Conservation (phyloP, 2,888 invertebrate genomes). For the Petrophora chlorosata region DNA sequence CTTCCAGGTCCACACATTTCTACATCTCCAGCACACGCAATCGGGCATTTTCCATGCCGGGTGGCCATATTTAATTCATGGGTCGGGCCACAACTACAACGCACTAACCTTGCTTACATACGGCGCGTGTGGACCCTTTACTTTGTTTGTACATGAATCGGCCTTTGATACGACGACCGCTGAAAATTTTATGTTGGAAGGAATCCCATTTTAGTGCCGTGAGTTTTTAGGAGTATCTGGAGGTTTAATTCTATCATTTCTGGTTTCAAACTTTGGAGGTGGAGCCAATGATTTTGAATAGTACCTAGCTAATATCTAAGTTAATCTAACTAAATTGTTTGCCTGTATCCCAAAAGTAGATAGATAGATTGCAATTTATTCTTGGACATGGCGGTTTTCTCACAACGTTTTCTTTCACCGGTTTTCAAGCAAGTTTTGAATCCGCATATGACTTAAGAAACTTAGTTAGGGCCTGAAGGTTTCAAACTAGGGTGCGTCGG, state of each 20-base stretch:
- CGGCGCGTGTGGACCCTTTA: slow-evolving; percentile 43
- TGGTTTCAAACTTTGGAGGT: too few species aligned
- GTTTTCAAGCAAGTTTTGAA: too few species aligned
- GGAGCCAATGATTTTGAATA: too few species aligned
- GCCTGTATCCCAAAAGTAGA: too few species aligned
- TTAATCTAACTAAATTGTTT: too few species aligned
- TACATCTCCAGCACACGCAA: slow-evolving; percentile 50
- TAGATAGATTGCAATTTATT: too few species aligned
- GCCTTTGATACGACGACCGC: slow-evolving; percentile 22
- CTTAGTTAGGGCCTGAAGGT: too few species aligned
- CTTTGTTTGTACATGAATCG: slow-evolving; percentile 32
- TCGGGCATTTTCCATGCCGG: slow-evolving; percentile 50
- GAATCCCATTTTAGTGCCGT: slow-evolving; percentile 38
- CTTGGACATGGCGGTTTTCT: too few species aligned
- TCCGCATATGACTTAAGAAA: too few species aligned
- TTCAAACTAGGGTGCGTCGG: too few species aligned
- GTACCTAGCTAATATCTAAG: too few species aligned
- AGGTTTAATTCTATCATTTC: not conserved
- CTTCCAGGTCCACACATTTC: slow-evolving; percentile 36
- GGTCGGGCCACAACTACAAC: slow-evolving; percentile 45
- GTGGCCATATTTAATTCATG: slow-evolving; percentile 61
- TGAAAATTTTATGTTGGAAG: slow-evolving; percentile 28
- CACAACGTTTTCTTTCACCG: too few species aligned
- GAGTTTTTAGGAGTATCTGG: not conserved
- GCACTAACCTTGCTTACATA: slow-evolving; percentile 44